Base-by-base conservation (phyloP, 2,797 vertebrate species). In the Epinephelus awoara region DNA sequence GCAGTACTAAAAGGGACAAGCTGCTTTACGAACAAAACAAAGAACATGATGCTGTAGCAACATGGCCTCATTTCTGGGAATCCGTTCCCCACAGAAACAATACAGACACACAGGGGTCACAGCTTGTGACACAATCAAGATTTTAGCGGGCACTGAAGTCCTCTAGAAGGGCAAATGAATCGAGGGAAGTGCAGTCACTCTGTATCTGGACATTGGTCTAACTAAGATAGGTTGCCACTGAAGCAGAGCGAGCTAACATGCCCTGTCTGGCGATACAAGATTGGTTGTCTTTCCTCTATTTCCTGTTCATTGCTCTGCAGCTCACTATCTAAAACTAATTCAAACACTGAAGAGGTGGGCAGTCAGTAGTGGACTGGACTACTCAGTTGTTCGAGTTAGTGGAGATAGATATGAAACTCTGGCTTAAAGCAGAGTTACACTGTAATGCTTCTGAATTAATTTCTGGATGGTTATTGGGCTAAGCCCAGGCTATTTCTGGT, bases 241-340 rank as follows among this genome's bases (percentile, higher is more conserved):
- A 59, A 19, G 66, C 42, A 46, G 72, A 80, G 80, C 13, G 55
- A 74, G 78, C 64, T 38, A 82, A 78, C 86, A 83, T 47, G 67
- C 27, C 40, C 71, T 23, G 72, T 38, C 76, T 67, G 58, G 42
- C 1, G 19, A 42, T 8, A 70, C 11, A 65, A 81, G 75, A 87
- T 75, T 67, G 72, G 46, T 51, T 67, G 55, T 71, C 57, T 71
- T 54, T 57, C 8, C 42, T 63, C 21, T 11, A 68, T 73, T 83
- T 88, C 82, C 73, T 80, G 66, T 71, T 58, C 15, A 69, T 58
- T 64, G 67, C 70, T 79, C 75, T 67, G 40, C 46, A 82, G 64
- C 62, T 57, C 42, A 15, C 73, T 50, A 66, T 79, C 81, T 82
- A 73, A 78, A 71, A 66, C 81, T 65, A 77, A 90, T 49, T 56